Percentiles rank a stretch among this genome's conserved stretches.
Evolutionary conservation across 2,888 invertebrate genomes (phyloP).

Genomic region (Caenorhabditis sp.): DNA sequence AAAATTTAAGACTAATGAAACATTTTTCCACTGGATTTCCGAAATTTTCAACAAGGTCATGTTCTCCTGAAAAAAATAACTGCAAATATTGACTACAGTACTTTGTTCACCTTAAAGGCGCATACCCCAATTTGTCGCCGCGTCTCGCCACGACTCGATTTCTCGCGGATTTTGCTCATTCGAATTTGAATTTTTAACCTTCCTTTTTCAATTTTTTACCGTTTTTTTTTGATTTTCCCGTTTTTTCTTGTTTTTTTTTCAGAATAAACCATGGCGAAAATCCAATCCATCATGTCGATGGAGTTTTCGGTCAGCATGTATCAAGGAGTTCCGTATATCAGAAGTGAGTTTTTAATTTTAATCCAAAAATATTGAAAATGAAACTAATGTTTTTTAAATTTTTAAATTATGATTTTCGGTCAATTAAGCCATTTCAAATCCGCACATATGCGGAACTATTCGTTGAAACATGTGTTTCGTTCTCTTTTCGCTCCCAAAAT

Average conservation of each 20-base stretch:
- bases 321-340: neutral
- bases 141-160: conserved; percentile 5
- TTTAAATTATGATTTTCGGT: neutral
- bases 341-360: neutral
- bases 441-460: neutral
- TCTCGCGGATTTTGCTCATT: neutral
- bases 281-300: neutral
- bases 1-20: no score
- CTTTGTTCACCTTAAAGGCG: neutral
- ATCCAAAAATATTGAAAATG: no score
- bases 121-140: neutral
- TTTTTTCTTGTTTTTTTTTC: neutral
- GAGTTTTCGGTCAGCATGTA: neutral
- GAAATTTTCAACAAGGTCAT: no score
- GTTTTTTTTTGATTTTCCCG: neutral
- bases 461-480: no score
- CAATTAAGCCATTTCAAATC: neutral
- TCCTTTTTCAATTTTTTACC: neutral
- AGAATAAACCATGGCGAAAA: neutral
- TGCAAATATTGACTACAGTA: conserved; percentile 1
- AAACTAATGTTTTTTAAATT: neutral
- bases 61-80: no score
- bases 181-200: neutral
- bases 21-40: no score
- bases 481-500: no score